Evolutionary conservation across 1,140 invertebrate genomes (phyloP), one percentile per base, ranked within the genome.

Genomic region (Macrosteles quadrilineatus): DNA sequence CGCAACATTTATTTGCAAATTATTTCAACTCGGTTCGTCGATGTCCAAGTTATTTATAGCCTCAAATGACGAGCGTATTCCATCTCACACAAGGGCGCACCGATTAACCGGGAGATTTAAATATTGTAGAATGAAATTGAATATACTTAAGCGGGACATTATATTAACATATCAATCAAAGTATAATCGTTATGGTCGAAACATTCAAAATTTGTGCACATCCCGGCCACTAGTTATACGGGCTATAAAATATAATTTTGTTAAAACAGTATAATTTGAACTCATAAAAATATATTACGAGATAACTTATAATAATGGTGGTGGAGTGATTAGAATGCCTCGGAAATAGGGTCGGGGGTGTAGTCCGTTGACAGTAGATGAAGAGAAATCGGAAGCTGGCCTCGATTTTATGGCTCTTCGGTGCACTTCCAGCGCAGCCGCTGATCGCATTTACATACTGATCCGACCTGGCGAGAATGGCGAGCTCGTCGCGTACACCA

Each of bases 281-380:
- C 68, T 69, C 68, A 69, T 69, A 69, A 69, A 69, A 69, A 69
- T 69, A 69, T 69, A 69, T 69, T 69, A 69, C 55, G 25, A 69
- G 50, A 30, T 68, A 68, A 50, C 25, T 50, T 29, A 68, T 68
- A 68, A 50, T 50, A 68, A 55, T 53, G 30, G 21, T 40, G 47
- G 66, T 11, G 17, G 50, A 47, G 40, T 12, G 25, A 55, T 50
- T 50, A 50, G 62, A 32, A 4, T 36, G 62, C 40, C 21, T 12
- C 19, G 45, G 19, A 14, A 67, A 21, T 29, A 17, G 30, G 64
- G 64, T 19, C 21, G 63, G 63, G 40, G 63, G 63, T 45, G 31
- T 45, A 36, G 17, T 36, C 63, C 17, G 31, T 19, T 32, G 30
- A 21, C 30, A 32, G 17, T 23, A 64, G 55, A 59, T 36, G 32